Evolutionary conservation across 2,113 vertebrate genomes (phyloP).

Genomic region (Hippocampus mohnikei): DNA sequence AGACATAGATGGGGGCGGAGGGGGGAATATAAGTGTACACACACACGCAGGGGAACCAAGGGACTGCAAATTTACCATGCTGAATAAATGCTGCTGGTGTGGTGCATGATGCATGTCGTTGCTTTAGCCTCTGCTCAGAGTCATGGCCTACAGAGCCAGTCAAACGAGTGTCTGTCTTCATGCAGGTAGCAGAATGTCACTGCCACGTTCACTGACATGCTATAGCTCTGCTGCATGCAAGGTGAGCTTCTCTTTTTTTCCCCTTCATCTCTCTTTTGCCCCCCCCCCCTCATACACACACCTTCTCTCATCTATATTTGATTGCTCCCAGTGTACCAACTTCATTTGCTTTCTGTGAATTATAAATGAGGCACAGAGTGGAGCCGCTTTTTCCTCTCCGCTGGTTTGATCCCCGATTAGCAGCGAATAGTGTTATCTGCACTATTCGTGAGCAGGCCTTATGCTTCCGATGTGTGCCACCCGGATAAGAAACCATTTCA

Average conservation of each 20-base stretch:
- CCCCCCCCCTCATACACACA: constrained; percentile 35
- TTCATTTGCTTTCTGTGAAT: constrained; percentile 74
- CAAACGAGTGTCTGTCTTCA: constrained; percentile 12
- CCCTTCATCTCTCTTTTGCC: constrained; percentile 42
- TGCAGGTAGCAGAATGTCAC: constrained; percentile 29
- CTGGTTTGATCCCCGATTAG: constrained; percentile 70
- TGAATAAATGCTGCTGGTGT: constrained; percentile 17
- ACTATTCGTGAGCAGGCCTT: constrained; percentile 45
- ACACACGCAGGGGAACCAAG: constrained; percentile 16
- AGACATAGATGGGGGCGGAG: constrained; percentile 9
- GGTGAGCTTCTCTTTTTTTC: constrained; percentile 40
- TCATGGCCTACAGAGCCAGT: constrained; percentile 8
- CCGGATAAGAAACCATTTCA: constrained; percentile 16
- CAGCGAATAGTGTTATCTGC: constrained; percentile 44
- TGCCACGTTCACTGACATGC: constrained; percentile 47
- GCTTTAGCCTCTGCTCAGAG: not conserved
- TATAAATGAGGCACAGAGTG: constrained; percentile 72
- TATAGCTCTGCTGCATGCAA: constrained; percentile 46
- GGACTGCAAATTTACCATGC: not conserved
- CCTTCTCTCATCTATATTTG: constrained; percentile 75
- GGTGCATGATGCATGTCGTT: constrained; percentile 17
- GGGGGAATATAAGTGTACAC: constrained; percentile 13
- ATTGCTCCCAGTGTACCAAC: constrained; percentile 72
- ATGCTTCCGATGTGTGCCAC: constrained; percentile 38
- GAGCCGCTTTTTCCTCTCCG: constrained; percentile 60